Evolutionary conservation across 2,888 invertebrate species (phyloP).

Genomic region (Lepidochrysops patricia): DNA sequence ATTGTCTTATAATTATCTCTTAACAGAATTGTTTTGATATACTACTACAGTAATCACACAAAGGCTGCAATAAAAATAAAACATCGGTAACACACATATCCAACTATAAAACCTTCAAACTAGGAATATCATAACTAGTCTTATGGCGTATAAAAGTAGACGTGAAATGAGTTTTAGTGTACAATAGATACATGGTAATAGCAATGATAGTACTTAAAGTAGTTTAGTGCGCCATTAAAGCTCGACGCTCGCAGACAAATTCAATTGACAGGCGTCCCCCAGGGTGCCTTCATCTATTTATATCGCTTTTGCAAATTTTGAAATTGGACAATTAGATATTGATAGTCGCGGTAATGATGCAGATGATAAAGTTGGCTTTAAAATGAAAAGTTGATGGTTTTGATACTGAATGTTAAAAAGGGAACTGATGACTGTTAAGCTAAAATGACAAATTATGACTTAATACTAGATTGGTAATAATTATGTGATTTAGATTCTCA

Average conservation of each 20-base stretch:
- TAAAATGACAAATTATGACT: too few relatives aligned
- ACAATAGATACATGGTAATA: slow-evolving; percentile 59
- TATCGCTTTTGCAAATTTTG: slow-evolving; percentile 51
- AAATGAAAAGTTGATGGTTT: too few relatives aligned
- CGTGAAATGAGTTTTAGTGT: slow-evolving; percentile 12
- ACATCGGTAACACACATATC: background rate
- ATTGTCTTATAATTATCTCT: background rate
- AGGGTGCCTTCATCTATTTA: slow-evolving; percentile 64
- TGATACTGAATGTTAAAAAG: too few relatives aligned
- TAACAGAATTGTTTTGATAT: background rate
- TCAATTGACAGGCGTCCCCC: slow-evolving; percentile 69
- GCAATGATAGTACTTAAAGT: slow-evolving; percentile 58
- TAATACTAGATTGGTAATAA: too few relatives aligned
- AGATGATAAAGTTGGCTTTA: background rate
- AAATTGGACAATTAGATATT: slow-evolving; percentile 54
- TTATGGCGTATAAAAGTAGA: background rate
- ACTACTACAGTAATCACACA: background rate
- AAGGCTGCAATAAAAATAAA: background rate
- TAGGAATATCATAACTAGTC: slow-evolving; percentile 7
- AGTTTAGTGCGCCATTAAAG: slow-evolving; percentile 67
- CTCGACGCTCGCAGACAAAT: slow-evolving; percentile 69
- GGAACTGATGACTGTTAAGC: too few relatives aligned
- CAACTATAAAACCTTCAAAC: slow-evolving; percentile 4
- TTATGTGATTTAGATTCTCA: too few relatives aligned
- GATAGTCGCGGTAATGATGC: background rate